Conservation (phyloP, 2,888 invertebrate genomes). For the Phania funesta region DNA sequence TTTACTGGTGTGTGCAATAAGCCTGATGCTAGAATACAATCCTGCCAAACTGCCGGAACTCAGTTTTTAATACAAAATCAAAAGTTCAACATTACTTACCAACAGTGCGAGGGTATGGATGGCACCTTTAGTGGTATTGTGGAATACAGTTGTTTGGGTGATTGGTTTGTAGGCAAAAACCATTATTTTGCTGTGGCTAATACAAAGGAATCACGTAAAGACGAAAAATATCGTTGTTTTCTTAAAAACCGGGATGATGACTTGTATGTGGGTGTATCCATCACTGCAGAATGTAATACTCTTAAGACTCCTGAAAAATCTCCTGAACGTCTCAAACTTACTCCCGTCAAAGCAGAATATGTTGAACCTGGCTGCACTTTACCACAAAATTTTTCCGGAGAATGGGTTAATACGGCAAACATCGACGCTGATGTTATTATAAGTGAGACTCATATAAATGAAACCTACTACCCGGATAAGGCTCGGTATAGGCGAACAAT, state of each 20-base stretch:
- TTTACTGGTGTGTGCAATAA: slow-evolving; percentile 96
- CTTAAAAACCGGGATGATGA: slow-evolving; percentile 96
- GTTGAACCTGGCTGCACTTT: slow-evolving; percentile 95
- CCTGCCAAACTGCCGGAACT: slow-evolving; percentile 97
- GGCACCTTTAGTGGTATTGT: slow-evolving; percentile 95
- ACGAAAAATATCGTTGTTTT: slow-evolving; percentile 97
- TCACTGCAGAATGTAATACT: slow-evolving; percentile 95
- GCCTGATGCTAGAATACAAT: slow-evolving; percentile 93
- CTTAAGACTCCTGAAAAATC: slow-evolving; percentile 96
- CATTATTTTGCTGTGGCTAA: slow-evolving; percentile 99
- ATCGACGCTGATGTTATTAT: slow-evolving; percentile 96
- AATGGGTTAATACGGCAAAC: slow-evolving; percentile 98
- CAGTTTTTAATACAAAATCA: slow-evolving; percentile 98
- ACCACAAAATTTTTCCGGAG: slow-evolving; percentile 95
- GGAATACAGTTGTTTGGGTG: slow-evolving; percentile 95
- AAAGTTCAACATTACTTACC: slow-evolving; percentile 97
- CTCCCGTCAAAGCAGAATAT: slow-evolving; percentile 93
- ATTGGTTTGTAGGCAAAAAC: slow-evolving; percentile 97
- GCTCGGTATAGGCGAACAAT: slow-evolving; percentile 92
- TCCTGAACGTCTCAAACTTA: slow-evolving; percentile 92
- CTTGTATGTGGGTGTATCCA: slow-evolving; percentile 93
- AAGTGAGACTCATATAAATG: slow-evolving; percentile 97
- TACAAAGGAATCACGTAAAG: slow-evolving; percentile 96
- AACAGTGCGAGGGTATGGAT: slow-evolving; percentile 93
- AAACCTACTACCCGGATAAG: slow-evolving; percentile 96